Conservation (phyloP, 1,140 invertebrate genomes). For the Cotesia glomerata region DNA sequence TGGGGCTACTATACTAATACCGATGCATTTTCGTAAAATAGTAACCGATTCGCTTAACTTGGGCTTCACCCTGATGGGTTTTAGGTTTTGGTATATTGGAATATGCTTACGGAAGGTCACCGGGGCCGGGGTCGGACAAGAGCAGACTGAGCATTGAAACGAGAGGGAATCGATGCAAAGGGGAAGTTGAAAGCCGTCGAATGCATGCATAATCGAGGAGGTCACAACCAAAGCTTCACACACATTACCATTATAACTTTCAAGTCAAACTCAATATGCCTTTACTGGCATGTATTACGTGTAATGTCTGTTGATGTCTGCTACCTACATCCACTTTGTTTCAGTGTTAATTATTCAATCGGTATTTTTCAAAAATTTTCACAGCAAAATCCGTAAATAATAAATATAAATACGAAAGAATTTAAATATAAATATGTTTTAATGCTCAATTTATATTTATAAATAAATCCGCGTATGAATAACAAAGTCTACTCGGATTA, state of each 20-base stretch:
- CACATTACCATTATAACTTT: background rate
- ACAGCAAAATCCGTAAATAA: too few relatives aligned
- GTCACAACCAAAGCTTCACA: conserved; percentile 27
- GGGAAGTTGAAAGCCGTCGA: conserved; percentile 28
- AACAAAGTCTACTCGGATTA: too few relatives aligned
- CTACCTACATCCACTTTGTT: too few relatives aligned
- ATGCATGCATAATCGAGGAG: conserved; percentile 38
- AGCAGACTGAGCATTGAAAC: background rate
- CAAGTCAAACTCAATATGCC: background rate
- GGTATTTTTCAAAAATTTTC: too few relatives aligned
- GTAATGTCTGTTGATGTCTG: too few relatives aligned
- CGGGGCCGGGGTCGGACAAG: background rate
- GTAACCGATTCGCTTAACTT: background rate
- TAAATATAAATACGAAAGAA: too few relatives aligned
- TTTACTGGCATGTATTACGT: background rate
- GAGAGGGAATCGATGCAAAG: conserved; percentile 4
- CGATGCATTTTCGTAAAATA: background rate
- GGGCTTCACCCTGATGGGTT: background rate
- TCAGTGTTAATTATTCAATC: too few relatives aligned
- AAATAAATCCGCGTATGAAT: too few relatives aligned
- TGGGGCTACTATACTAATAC: background rate
- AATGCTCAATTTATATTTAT: too few relatives aligned
- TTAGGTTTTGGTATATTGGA: background rate
- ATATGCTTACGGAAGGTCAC: background rate
- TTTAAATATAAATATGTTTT: too few relatives aligned